Base-by-base conservation (phyloP, 2,113 vertebrate species). In the Anhinga rufa region DNA sequence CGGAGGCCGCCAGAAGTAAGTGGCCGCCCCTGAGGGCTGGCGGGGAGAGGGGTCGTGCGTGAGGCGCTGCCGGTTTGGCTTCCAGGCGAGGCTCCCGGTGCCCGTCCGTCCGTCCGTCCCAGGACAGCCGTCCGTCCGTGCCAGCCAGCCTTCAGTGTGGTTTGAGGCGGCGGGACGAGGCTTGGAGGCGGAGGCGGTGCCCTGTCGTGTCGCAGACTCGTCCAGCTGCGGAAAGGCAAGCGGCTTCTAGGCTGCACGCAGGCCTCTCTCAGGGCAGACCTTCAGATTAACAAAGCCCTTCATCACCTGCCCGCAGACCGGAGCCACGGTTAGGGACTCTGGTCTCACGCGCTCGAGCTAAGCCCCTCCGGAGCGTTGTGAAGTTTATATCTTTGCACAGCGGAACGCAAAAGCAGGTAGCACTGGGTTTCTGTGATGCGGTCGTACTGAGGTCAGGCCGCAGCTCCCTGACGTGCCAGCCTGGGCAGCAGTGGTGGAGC, bases 151-250 rank as follows among this genome's bases (percentile, higher is more conserved):
- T n/a, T n/a, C n/a, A n/a, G n/a, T n/a, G n/a, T n/a, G n/a, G n/a
- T n/a, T n/a, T n/a, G n/a, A n/a, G 22, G 61, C 49, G 9, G 32
- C 42, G 4, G 42, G 42, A 31, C 12, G 3, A 11, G 51, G 21
- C 3, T 2, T 8, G 69, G 69, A 17, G 52, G 38, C 6, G 68
- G 68, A 15, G 40, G 40, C 12, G 72, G 20, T 26, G 4, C 4
- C 20, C 9, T 4, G 14, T 6, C 1, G 1, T 13, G 3, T 4
- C 32, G 2, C 8, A 14, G 6, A 4, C 13, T 8, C 4, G 1
- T 1, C 9, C 4, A 5, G 28, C 12, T 31, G 21, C 8, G 2
- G 15, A 32, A 28, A 13, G 21, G 3, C 36, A 9, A 2, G 25
- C 8, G 3, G 10, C 25, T n/a, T 10, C 64, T 25, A 13, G 21